Base-by-base conservation (phyloP, 2,888 invertebrate species). In the Coronaproctus castanopsis region DNA sequence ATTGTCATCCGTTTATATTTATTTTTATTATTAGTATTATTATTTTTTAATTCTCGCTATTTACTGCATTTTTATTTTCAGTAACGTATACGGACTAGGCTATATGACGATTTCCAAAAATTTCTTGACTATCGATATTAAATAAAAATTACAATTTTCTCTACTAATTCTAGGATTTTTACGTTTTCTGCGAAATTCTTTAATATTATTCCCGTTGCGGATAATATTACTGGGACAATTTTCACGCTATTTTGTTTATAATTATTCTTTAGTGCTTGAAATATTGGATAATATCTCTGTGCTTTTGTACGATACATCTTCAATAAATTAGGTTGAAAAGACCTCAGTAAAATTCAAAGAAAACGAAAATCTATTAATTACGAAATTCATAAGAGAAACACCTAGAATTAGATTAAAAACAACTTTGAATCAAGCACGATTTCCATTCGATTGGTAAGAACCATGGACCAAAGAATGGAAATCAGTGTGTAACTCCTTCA, bases 21-120 rank as follows among this genome's bases (percentile, higher is more conserved):
- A 53, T 51, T 57, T 21, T 55, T 21, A 53, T 36, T 56, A 57
- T 57, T 24, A 49, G 20, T 52, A 60, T 49, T 49, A 57, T 24
- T 63, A 1, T 52, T 55, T n/a, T 50, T 24, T 57, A 19, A 24
- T 10, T 49, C 36, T 23, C 21, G 21, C 24, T 23, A 21, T 24
- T 51, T 55, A 49, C 2, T 57, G 1, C 21, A 49, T 49, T 18
- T 59, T 18, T 51, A 57, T 55, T 48, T 48, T 21, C n/a, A 24
- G 24, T 24, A 54, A 10, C 21, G 22, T 51, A 24, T 57, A 52
- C 22, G 21, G 19, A 53, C 14, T 36, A 36, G 14, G 36, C 14
- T 36, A 36, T 14, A 36, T 14, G 5, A 8, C 36, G 36, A 36
- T 36, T 36, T 36, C 36, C 36, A 36, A 36, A 36, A 36, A 36